Percentiles rank a stretch among this genome's conserved stretches.
Conservation (phyloP, 1,140 invertebrate genomes). For the Helicoverpa armigera region DNA sequence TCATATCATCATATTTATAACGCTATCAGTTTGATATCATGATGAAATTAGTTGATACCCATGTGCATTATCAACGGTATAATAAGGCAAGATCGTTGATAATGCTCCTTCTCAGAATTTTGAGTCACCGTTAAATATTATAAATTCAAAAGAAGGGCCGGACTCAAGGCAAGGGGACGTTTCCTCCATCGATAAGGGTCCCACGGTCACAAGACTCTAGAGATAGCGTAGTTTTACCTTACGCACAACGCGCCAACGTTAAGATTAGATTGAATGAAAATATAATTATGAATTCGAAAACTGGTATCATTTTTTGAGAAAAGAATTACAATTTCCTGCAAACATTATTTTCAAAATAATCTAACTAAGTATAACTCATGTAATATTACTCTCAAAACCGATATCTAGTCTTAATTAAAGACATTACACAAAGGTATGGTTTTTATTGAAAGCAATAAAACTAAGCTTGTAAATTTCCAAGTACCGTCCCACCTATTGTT, state of each 20-base stretch:
- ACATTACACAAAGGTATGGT: no score
- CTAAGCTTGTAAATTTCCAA: neutral
- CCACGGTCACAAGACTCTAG: constrained; percentile 36
- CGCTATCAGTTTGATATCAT: no score
- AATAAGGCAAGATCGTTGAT: neutral
- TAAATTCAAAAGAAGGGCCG: constrained; percentile 14
- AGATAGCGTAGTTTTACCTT: constrained; percentile 44
- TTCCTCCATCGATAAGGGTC: constrained; percentile 47
- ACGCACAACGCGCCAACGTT: constrained; percentile 29
- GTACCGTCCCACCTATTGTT: neutral
- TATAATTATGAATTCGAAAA: neutral
- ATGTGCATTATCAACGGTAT: neutral
- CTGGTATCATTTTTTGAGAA: neutral
- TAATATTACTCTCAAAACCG: no score
- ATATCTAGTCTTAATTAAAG: neutral
- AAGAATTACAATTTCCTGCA: no score
- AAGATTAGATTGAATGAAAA: constrained; percentile 48
- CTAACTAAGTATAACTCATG: no score
- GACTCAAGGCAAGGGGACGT: constrained; percentile 13
- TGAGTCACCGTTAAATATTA: constrained; percentile 19
- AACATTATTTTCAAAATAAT: no score
- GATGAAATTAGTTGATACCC: no score
- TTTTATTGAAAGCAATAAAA: neutral
- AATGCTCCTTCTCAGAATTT: constrained; percentile 5
- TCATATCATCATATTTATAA: no score